These are phyloP conservation scores for Machimus rusticus DNA, from an alignment of 2,888 invertebrate species.

Conservation along the genomic window DNA sequence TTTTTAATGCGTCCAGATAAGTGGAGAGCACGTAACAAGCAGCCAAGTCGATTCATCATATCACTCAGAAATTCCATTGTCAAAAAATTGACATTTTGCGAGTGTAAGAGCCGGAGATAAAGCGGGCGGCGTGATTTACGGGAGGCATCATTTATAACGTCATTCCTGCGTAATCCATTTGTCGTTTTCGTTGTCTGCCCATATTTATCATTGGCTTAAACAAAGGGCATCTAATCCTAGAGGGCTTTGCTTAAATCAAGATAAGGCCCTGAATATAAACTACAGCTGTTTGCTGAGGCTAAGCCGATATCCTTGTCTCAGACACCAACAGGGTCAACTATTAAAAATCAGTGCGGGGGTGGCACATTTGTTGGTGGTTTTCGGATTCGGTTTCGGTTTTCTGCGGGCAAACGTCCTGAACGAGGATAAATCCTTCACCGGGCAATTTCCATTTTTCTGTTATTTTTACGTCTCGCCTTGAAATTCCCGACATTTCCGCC, in stretches of 20 bases:
- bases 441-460: conserved; percentile 13
- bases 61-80: conserved; percentile 10
- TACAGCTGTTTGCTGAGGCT: conserved; percentile 30
- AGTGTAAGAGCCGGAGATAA: conserved; percentile 20
- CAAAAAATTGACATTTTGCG: conserved; percentile 20
- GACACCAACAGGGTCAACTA: conserved; percentile 31
- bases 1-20: neutral
- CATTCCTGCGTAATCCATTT: conserved; percentile 38
- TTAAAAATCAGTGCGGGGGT: conserved; percentile 27
- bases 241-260: conserved; percentile 38
- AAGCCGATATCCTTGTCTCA: conserved; percentile 34
- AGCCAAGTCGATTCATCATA: conserved; percentile 1
- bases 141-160: conserved; percentile 37
- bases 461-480: conserved; percentile 1
- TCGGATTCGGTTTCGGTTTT: neutral
- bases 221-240: conserved; percentile 35
- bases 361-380: neutral
- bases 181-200: conserved; percentile 38
- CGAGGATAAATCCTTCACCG: conserved; percentile 7
- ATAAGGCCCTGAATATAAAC: conserved; percentile 37
- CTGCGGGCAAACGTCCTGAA: neutral
- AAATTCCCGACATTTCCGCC: conserved; percentile 23
- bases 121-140: conserved; percentile 9
- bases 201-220: conserved; percentile 40
- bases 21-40: neutral